Conservation (phyloP, 2,797 vertebrate species). For the Poeciliopsis infans region DNA sequence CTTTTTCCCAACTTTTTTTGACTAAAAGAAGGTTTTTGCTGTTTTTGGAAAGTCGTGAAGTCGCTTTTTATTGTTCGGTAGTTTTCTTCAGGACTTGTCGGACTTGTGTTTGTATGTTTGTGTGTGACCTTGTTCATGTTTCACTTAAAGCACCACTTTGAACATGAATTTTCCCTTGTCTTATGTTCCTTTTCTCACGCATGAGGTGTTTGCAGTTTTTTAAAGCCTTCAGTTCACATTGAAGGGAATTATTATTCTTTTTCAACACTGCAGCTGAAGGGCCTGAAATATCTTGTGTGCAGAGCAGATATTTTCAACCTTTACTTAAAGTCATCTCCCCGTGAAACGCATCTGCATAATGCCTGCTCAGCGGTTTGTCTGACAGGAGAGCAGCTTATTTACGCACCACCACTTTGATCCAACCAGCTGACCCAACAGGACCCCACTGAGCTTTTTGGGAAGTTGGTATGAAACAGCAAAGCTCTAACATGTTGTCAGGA, state of each 20-base stretch:
- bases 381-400: conserved; percentile 3
- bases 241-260: not conserved
- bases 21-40: not conserved
- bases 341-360: conserved; percentile 4
- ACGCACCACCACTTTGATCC: not conserved
- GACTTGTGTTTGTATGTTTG: not conserved
- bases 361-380: not conserved
- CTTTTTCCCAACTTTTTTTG: not conserved
- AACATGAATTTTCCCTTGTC: not conserved
- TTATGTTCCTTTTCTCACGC: not conserved
- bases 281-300: conserved; percentile 2
- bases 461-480: not conserved
- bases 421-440: not conserved
- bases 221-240: not conserved
- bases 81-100: not conserved
- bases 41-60: not conserved
- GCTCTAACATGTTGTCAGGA: not conserved
- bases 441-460: not conserved
- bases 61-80: not conserved
- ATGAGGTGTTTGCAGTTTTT: not conserved
- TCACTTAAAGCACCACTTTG: too few relatives aligned
- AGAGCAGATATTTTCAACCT: conserved; percentile 7
- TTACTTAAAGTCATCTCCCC: conserved; percentile 6
- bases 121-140: too few relatives aligned
- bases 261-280: not conserved